Percentiles rank a stretch among this genome's conserved stretches.
phyloP scores from a whole-genome alignment of 1,140 invertebrate genomes.

The Andrena cerasifolii region DNA sequence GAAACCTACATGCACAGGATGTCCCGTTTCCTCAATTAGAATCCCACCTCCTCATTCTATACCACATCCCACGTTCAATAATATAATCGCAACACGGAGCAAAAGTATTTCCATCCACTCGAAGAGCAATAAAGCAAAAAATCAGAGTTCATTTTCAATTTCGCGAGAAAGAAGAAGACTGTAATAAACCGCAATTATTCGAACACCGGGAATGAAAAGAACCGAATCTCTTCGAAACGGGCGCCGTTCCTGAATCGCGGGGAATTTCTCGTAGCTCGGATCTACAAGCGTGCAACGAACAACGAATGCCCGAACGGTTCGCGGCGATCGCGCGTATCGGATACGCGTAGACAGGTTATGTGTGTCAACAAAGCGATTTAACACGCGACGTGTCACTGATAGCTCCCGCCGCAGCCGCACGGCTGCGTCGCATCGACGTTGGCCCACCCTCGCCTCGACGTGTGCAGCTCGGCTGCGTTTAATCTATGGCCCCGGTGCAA shows the following conservation, averaged over 20 bases:
- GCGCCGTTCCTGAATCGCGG: not conserved
- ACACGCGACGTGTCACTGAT: conserved; percentile 78
- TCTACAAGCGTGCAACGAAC: conserved; percentile 21
- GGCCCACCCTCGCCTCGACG: conserved; percentile 56
- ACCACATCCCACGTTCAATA: no score
- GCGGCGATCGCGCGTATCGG: conserved; percentile 68
- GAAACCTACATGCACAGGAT: no score
- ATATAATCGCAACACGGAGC: no score
- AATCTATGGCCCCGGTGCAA: conserved; percentile 75
- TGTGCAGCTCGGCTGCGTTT: conserved; percentile 76
- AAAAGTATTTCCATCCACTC: no score
- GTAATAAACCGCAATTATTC: not conserved
- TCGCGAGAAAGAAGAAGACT: not conserved
- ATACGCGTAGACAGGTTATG: conserved; percentile 76
- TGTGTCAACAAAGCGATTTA: conserved; percentile 79
- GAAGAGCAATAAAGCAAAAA: no score
- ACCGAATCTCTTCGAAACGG: not conserved
- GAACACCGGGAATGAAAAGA: not conserved
- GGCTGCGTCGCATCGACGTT: conserved; percentile 60
- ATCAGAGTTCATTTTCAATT: no score
- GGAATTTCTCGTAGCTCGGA: conserved; percentile 53
- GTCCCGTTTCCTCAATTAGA: no score
- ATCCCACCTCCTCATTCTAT: no score
- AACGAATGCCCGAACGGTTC: conserved; percentile 31
- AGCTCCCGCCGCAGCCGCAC: conserved; percentile 67